A percentile compares a stretch with the other conserved stretches of the same genome.
phyloP scores from a whole-genome alignment of 2,888 invertebrate genomes.

The Zootermopsis nevadensis region DNA sequence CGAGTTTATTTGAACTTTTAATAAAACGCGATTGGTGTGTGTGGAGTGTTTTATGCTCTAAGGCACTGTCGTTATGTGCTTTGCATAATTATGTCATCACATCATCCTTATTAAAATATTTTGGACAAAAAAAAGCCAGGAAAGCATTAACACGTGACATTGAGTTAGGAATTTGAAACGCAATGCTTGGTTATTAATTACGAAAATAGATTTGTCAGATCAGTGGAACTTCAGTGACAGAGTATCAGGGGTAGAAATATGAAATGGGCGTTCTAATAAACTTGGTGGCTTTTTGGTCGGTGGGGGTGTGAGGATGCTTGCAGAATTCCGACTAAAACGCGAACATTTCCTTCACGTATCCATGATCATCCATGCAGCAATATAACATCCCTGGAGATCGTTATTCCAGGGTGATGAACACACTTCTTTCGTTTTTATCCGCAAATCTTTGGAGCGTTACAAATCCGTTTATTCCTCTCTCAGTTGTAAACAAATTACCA shows the following conservation, averaged over 20 bases:
- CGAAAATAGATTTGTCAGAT: not conserved
- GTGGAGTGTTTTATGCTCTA: not conserved
- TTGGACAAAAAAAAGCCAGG: not conserved
- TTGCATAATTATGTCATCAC: not conserved
- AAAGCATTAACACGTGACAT: not conserved
- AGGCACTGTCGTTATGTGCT: not conserved
- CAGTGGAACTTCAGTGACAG: not conserved
- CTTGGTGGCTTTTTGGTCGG: not conserved
- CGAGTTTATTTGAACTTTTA: conserved; percentile 32
- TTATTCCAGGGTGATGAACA: not conserved
- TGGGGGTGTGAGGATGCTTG: too few relatives aligned
- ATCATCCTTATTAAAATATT: conserved; percentile 24
- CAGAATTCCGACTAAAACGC: not conserved
- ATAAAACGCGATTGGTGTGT: conserved; percentile 19
- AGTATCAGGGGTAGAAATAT: not conserved
- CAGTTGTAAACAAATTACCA: too few relatives aligned
- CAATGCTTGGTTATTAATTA: not conserved
- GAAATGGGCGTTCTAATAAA: not conserved
- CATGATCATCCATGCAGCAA: not conserved
- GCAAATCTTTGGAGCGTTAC: not conserved
- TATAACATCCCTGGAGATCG: not conserved
- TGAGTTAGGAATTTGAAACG: not conserved
- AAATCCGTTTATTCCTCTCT: too few relatives aligned
- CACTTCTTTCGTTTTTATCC: not conserved
- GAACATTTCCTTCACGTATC: not conserved